These are phyloP conservation scores for Nephila pilipes DNA, from an alignment of 1,140 invertebrate species.

Conservation along the genomic window DNA sequence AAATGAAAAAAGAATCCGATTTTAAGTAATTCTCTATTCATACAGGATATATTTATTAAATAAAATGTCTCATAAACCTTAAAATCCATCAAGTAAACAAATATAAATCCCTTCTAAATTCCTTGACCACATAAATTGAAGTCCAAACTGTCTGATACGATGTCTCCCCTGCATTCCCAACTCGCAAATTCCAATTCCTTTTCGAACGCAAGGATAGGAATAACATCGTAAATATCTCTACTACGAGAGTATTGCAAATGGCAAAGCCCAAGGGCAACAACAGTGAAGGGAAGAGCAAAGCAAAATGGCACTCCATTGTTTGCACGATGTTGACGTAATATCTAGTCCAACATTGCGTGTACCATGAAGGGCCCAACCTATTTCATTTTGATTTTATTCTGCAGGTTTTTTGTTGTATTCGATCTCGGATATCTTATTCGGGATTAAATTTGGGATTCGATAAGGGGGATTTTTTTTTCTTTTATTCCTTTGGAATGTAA, in stretches of 20 bases:
- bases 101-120: constrained; percentile 13
- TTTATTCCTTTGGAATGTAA: constrained; percentile 48
- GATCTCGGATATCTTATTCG: constrained; percentile 41
- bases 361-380: not conserved
- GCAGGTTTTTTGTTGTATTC: not conserved
- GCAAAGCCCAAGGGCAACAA: constrained; percentile 30
- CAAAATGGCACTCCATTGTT: constrained; percentile 68
- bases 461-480: constrained; percentile 39
- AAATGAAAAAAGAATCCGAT: too few relatives aligned
- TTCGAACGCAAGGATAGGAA: not conserved
- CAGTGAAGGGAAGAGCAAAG: not conserved
- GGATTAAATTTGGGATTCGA: constrained; percentile 69
- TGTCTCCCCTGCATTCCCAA: not conserved
- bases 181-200: constrained; percentile 51
- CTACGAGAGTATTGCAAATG: constrained; percentile 58
- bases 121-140: constrained; percentile 48
- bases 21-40: too few relatives aligned
- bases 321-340: constrained; percentile 63
- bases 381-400: constrained; percentile 52
- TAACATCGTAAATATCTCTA: constrained; percentile 65
- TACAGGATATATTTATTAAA: too few relatives aligned
- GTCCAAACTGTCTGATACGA: not conserved
- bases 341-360: not conserved
- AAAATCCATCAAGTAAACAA: too few relatives aligned
- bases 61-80: too few relatives aligned